Percentiles rank a stretch among this genome's conserved stretches.
Conservation (phyloP, 2,113 vertebrate genomes). For the Syngnathus scovelli region DNA sequence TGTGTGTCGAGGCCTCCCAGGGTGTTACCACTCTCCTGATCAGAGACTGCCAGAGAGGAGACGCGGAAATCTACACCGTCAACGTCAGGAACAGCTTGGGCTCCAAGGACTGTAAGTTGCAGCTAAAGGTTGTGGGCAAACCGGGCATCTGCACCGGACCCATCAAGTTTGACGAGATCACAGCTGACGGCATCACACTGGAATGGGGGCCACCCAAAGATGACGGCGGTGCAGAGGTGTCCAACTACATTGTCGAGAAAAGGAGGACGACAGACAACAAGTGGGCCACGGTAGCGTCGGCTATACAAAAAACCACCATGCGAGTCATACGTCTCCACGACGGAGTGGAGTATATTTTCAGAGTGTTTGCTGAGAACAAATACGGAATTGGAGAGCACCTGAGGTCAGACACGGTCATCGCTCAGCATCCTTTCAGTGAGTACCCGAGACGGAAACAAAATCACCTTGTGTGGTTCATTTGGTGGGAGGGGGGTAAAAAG, state of each 20-base stretch:
- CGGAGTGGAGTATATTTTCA: constrained; percentile 91
- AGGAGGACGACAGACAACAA: constrained; percentile 90
- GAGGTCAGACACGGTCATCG: constrained; percentile 87
- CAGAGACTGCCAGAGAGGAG: constrained; percentile 86
- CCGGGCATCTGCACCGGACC: constrained; percentile 93
- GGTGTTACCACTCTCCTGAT: constrained; percentile 85
- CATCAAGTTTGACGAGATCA: constrained; percentile 93
- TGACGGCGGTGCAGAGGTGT: constrained; percentile 93
- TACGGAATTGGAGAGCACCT: constrained; percentile 92
- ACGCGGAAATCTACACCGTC: constrained; percentile 87
- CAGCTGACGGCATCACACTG: constrained; percentile 88
- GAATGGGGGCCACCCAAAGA: constrained; percentile 93
- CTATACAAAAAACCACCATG: constrained; percentile 92
- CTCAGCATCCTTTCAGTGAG: constrained; percentile 96
- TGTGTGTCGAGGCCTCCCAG: constrained; percentile 82
- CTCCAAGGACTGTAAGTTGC: constrained; percentile 83
- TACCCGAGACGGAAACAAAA: constrained; percentile 11
- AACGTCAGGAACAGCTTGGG: constrained; percentile 81
- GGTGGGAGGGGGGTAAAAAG: background rate
- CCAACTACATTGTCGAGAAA: constrained; percentile 95
- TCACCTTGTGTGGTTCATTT: background rate
- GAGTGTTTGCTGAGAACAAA: constrained; percentile 96
- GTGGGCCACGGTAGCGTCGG: constrained; percentile 92
- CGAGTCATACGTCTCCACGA: constrained; percentile 93
- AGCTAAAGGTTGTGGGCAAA: constrained; percentile 91